Percentiles rank a stretch among this genome's conserved stretches.
These are phyloP conservation scores for Parasteatoda tepidariorum DNA, from an alignment of 1,140 invertebrate genomes.

Conservation along the genomic window DNA sequence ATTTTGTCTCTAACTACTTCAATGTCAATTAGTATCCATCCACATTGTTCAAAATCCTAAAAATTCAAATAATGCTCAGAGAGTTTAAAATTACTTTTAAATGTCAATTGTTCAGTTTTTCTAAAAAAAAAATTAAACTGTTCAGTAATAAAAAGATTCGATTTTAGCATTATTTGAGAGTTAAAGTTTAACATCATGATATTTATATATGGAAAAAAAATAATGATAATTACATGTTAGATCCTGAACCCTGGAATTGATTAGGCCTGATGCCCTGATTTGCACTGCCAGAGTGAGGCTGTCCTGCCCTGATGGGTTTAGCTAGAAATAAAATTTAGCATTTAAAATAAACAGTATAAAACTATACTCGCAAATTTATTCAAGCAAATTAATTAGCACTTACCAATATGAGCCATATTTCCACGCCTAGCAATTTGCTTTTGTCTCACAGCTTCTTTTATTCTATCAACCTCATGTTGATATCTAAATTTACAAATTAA, in stretches of 20 bases:
- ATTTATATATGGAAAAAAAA: too few species aligned
- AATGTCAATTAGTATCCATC: too few species aligned
- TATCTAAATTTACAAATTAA: slow-evolving; percentile 76
- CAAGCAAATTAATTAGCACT: slow-evolving; percentile 51
- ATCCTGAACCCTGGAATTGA: neutral
- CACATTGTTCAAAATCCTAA: too few species aligned
- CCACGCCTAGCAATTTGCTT: slow-evolving; percentile 95
- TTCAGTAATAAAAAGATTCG: too few species aligned
- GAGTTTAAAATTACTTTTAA: too few species aligned
- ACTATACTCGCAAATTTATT: neutral
- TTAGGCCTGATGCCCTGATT: slow-evolving; percentile 35
- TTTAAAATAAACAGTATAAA: neutral
- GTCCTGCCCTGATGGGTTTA: slow-evolving; percentile 64
- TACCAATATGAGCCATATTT: slow-evolving; percentile 94
- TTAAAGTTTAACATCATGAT: too few species aligned
- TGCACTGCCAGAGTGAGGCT: slow-evolving; percentile 46
- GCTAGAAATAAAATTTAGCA: slow-evolving; percentile 31
- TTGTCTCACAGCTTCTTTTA: slow-evolving; percentile 98
- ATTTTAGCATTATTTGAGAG: too few species aligned
- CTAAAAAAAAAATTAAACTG: too few species aligned
- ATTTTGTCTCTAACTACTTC: too few species aligned
- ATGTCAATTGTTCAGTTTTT: too few species aligned
- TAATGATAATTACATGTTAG: neutral
- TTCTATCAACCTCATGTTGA: slow-evolving; percentile 98
- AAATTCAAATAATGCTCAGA: too few species aligned